Base-by-base conservation (phyloP, 2,888 invertebrate genomes). In the Laspeyria flexula region DNA sequence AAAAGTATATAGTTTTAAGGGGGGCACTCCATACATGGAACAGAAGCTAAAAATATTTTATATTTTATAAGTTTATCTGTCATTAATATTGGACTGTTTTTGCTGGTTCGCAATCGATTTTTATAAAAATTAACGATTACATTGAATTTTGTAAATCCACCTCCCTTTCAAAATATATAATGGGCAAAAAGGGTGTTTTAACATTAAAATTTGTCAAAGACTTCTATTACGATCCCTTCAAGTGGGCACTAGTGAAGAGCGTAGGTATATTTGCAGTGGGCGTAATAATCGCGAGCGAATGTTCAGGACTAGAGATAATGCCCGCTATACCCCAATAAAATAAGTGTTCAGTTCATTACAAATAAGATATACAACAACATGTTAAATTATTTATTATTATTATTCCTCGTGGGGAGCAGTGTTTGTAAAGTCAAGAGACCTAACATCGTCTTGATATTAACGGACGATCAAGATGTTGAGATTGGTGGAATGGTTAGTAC, bases 381-480 rank as follows among this genome's bases (percentile, higher is more conserved):
- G 89, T 81, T 88, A 76, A 84, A 79, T 79, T 85, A 79, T 83
- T 74, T 88, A 68, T 71, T 91, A 50, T 74, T 90, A 60, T 71
- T 85, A 50, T 67, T 80, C 23, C 55, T 83, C 48, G 55, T 75
- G 41, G 71, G 77, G 30, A 58, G 60, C 44, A 66, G 62, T 48
- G 60, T 74, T 39, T 77, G 83, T 60, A 75, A 70, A 30, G 58
- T 55, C 21, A 75, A 60, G 37, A 81, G 74, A 72, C 95, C 96
- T 21, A 98, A 97, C 86, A 95, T 98, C 75, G 92, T 98, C 37
- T 76, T 97, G 30, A 92, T 98, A 64, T 74, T 98, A 43, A 96
- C 96, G 0, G 98, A 98, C 81, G 98, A 98, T 87, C 97, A 97
- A 83, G 98, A 98, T 91, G 88, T 94, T 1, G 86, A 94, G n/a